Percentiles rank a stretch among this genome's conserved stretches.
Evolutionary conservation across 2,888 invertebrate species (phyloP).

Genomic region (Leptopilina myrica): DNA sequence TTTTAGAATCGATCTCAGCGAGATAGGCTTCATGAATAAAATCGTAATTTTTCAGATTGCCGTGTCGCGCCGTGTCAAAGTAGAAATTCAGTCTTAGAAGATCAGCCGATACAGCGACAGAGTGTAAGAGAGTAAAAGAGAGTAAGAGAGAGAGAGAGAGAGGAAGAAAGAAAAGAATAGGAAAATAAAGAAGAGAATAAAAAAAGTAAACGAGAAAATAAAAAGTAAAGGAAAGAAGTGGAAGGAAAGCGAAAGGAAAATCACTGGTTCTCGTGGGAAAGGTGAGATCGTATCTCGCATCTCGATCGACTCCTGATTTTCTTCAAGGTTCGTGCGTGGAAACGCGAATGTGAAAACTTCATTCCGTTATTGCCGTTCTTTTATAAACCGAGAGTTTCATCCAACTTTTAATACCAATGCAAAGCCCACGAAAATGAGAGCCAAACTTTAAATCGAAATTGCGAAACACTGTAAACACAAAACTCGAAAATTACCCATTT

Average conservation of each 20-base stretch:
- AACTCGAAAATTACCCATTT: conserved; percentile 19
- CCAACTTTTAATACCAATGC: conserved; percentile 38
- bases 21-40: conserved; percentile 73
- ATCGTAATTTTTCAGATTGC: conserved; percentile 72
- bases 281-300: conserved; percentile 51
- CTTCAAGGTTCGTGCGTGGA: conserved; percentile 28
- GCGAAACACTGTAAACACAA: conserved; percentile 24
- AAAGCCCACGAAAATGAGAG: conserved; percentile 20
- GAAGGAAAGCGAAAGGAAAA: conserved; percentile 53
- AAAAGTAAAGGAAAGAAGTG: conserved; percentile 41
- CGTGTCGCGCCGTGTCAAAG: conserved; percentile 58
- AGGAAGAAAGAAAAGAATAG: conserved; percentile 3
- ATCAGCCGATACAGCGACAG: conserved; percentile 58
- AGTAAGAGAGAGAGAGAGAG: not conserved
- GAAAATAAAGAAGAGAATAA: conserved; percentile 51
- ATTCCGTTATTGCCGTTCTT: conserved; percentile 27
- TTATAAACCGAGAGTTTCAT: conserved; percentile 32
- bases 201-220: conserved; percentile 48
- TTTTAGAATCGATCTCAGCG: conserved; percentile 63
- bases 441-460: conserved; percentile 37
- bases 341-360: conserved; percentile 36
- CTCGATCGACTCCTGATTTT: conserved; percentile 36
- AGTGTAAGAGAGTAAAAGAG: conserved; percentile 48
- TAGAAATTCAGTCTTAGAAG: conserved; percentile 55
- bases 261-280: conserved; percentile 54